phyloP scores from a whole-genome alignment of 2,888 invertebrate genomes.

The Priapulus caudatus region DNA sequence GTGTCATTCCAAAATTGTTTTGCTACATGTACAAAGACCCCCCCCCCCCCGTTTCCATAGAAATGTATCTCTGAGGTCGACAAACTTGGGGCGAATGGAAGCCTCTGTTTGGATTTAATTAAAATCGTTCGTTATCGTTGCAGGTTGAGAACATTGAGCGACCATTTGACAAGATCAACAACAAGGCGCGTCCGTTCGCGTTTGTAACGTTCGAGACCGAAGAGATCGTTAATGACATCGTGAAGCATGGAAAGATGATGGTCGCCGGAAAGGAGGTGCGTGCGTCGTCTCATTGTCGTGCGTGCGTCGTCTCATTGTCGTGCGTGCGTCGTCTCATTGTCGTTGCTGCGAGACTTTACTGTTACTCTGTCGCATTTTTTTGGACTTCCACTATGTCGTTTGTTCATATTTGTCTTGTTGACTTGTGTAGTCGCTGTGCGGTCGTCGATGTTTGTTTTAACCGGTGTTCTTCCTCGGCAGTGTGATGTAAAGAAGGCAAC shows the following conservation, averaged over 20 bases:
- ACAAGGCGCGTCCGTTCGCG: conserved; percentile 90
- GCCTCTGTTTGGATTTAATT: too few relatives aligned
- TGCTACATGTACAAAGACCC: too few relatives aligned
- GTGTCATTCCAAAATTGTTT: too few relatives aligned
- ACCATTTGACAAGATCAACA: conserved; percentile 94
- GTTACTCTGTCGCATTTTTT: conserved; percentile 30
- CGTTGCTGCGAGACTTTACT: conserved; percentile 17
- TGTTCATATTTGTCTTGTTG: conserved; percentile 25
- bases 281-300: too few relatives aligned
- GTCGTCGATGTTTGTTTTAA: not conserved
- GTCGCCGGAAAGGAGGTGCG: conserved; percentile 87
- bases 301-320: conserved; percentile 7
- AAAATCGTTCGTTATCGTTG: too few relatives aligned
- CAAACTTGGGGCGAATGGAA: too few relatives aligned
- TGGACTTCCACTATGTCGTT: conserved; percentile 30
- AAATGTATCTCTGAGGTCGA: too few relatives aligned
- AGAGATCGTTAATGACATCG: conserved; percentile 76
- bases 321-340: too few relatives aligned
- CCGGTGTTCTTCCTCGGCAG: not conserved
- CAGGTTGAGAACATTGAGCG: conserved; percentile 92
- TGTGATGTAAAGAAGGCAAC: conserved; percentile 83
- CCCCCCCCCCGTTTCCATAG: too few relatives aligned
- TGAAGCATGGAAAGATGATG: conserved; percentile 81
- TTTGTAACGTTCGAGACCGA: conserved; percentile 95
- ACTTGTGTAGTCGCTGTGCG: not conserved